These are phyloP conservation scores for Strix aluco DNA, from an alignment of 2,113 vertebrate species.

Conservation along the genomic window DNA sequence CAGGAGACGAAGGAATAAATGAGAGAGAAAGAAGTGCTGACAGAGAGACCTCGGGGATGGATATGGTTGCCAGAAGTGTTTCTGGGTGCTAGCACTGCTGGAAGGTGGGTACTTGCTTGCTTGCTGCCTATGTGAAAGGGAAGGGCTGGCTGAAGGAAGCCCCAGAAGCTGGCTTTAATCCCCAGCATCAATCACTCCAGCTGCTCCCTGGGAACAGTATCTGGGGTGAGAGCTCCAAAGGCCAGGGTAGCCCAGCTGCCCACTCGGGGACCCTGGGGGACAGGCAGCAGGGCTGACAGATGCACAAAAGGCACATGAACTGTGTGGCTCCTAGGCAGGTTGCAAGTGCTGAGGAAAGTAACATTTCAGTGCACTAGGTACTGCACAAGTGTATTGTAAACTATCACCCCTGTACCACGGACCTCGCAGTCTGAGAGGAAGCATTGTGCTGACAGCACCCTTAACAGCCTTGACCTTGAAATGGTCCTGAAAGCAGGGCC, in stretches of 20 bases:
- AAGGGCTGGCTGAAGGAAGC: neutral
- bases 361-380: neutral
- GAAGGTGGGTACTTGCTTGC: fast-evolving
- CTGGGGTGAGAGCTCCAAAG: neutral
- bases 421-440: neutral
- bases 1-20: neutral
- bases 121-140: neutral
- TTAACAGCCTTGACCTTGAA: constrained; percentile 27
- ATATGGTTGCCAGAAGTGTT: neutral
- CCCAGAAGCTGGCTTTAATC: neutral
- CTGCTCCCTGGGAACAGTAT: neutral
- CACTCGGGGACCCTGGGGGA: neutral
- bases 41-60: neutral
- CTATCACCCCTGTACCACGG: neutral
- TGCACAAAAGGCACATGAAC: fast-evolving
- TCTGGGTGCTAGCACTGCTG: neutral
- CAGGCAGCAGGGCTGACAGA: neutral
- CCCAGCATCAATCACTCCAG: neutral
- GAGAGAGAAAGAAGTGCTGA: neutral
- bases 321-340: neutral
- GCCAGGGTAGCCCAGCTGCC: neutral
- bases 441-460: neutral
- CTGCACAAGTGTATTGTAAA: neutral
- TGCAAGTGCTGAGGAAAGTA: neutral
- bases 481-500: neutral